Conservation (phyloP, 2,888 invertebrate genomes). For the Sarcophaga subvicina region DNA sequence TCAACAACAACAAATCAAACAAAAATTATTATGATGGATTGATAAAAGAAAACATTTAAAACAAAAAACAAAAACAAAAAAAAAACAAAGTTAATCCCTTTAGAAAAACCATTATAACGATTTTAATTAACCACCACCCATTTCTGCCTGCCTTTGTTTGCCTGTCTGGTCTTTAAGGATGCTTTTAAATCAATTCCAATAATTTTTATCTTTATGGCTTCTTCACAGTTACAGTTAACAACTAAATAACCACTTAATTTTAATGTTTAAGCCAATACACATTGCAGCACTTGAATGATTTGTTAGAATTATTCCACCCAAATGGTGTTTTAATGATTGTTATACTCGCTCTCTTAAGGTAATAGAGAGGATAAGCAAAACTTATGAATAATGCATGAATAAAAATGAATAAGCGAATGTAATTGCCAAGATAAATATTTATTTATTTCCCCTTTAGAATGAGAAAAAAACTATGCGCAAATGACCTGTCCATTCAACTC, state of each 20-base stretch:
- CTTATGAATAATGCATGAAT: conserved; percentile 66
- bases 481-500: conserved; percentile 47
- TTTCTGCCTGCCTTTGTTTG: neutral
- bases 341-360: conserved; percentile 4
- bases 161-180: neutral
- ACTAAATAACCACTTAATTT: conserved; percentile 59
- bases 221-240: conserved; percentile 30
- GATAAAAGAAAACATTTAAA: neutral
- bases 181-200: conserved; percentile 21
- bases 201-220: conserved; percentile 22
- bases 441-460: conserved; percentile 3
- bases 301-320: conserved; percentile 66
- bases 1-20: neutral
- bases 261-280: conserved; percentile 43
- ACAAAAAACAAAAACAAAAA: too few relatives aligned
- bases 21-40: conserved; percentile 41
- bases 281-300: neutral
- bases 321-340: conserved; percentile 63
- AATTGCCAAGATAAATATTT: conserved; percentile 29
- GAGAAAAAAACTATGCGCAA: conserved; percentile 53
- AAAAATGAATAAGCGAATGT: conserved; percentile 41
- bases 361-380: neutral
- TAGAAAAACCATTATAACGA: conserved; percentile 8
- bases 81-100: neutral
- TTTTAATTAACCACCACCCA: conserved; percentile 43